Conservation (phyloP, 2,888 invertebrate genomes). For the Hirtodrosophila histrioides region DNA sequence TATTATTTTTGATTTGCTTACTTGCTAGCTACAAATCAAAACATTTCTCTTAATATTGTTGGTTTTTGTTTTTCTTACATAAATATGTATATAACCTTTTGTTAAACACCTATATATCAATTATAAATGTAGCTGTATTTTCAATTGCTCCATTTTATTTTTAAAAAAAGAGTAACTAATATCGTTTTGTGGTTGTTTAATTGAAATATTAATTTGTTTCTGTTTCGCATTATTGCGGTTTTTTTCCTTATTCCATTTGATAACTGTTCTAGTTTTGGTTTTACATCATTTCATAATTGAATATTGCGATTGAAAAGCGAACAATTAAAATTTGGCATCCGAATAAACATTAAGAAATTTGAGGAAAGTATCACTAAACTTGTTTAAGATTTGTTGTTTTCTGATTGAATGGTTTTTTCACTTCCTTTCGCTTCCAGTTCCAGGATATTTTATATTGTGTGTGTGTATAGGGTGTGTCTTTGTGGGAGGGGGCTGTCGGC, state of each 20-base stretch:
- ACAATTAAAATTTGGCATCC: constrained; percentile 57
- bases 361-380: constrained; percentile 33
- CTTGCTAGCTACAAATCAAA: constrained; percentile 61
- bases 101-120: constrained; percentile 52
- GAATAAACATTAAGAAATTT: constrained; percentile 31
- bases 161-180: constrained; percentile 60
- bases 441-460: constrained; percentile 1
- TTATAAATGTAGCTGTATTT: constrained; percentile 21
- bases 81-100: constrained; percentile 26
- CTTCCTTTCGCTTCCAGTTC: constrained; percentile 24
- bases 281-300: constrained; percentile 41
- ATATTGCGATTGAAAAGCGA: constrained; percentile 42
- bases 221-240: constrained; percentile 38
- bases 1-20: constrained; percentile 52
- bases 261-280: constrained; percentile 49
- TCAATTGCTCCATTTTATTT: constrained; percentile 18
- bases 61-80: constrained; percentile 46
- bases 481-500: constrained; percentile 33
- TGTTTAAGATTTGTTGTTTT: constrained; percentile 40
- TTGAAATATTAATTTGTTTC: constrained; percentile 58
- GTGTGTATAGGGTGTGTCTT: constrained; percentile 9
- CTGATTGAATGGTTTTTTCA: constrained; percentile 24
- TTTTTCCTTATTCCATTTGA: constrained; percentile 13
- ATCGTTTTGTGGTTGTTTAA: constrained; percentile 52
- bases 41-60: constrained; percentile 14